Evolutionary conservation across 2,888 invertebrate genomes (phyloP), one percentile per base, ranked within the genome.

Genomic region (Poecilus cupreus): DNA sequence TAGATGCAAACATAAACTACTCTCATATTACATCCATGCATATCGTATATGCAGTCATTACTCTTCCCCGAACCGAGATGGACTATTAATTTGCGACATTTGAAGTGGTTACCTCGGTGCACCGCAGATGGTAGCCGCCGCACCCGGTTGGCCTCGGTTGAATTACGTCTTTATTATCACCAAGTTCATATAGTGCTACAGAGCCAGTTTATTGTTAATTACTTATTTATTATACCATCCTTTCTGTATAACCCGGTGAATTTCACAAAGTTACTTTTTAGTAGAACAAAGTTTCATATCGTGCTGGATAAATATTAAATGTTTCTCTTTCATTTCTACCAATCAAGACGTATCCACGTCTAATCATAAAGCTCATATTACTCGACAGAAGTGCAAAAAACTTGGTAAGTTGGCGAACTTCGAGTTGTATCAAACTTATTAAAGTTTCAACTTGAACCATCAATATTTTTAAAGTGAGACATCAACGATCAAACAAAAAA

Each of bases 391-490:
- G 8, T 49, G 22, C 22, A 54, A 54, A 54, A 54, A 54, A 54
- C 54, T 54, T 54, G 54, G 54, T 22, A 54, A 54, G 10, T 54
- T 54, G 20, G 54, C 54, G 22, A 54, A 54, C 20, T 54, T 54
- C 18, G 13, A 6, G 54, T 20, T 54, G 54, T 54, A 54, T 54
- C 22, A 22, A 54, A 54, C 54, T 22, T 51, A 51, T 54, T 54
- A 54, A 54, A 54, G 54, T 54, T 54, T 54, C 54, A 54, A 54
- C 18, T 54, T 10, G 20, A 20, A 54, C 54, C 54, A 54, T 54
- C 54, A 54, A 54, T 54, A 54, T 54, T 22, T 54, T 54, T 54
- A 54, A 54, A 54, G 20, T 22, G 22, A 54, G 54, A 54, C 54
- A 20, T 54, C 54, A 6, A 6, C 20, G 22, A 54, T 54, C 54